phyloP scores from a whole-genome alignment of 2,888 invertebrate genomes.

The Caenorhabditis zanzibari region DNA sequence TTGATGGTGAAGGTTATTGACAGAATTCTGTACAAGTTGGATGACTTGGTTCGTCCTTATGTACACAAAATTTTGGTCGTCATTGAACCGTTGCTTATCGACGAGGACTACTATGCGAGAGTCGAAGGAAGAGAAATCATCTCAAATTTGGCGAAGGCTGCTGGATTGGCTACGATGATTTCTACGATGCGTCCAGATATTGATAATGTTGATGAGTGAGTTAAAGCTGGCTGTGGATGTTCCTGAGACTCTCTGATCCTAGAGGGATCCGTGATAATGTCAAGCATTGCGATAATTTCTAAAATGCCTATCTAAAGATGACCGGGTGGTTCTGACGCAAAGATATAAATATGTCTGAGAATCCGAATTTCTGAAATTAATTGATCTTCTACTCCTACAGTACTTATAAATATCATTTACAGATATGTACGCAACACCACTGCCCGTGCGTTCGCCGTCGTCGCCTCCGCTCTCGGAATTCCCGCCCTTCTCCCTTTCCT shows the following conservation, averaged over 20 bases:
- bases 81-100: constrained; percentile 97
- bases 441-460: constrained; percentile 99
- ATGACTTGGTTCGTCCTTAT: constrained; percentile 98
- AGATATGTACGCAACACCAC: constrained; percentile 98
- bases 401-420: constrained; percentile 2
- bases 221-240: constrained; percentile 10
- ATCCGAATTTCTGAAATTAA: no score
- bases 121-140: constrained; percentile 99
- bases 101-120: constrained; percentile 99
- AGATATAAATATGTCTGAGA: no score
- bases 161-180: constrained; percentile 99
- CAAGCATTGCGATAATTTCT: no score
- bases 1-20: constrained; percentile 96
- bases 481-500: constrained; percentile 97
- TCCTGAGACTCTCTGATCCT: no score
- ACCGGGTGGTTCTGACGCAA: no score
- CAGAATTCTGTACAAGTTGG: constrained; percentile 96
- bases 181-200: constrained; percentile 99
- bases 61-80: constrained; percentile 99
- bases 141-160: constrained; percentile 96
- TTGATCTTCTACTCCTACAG: no score
- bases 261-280: no score
- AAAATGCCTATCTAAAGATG: no score
- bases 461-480: constrained; percentile 98
- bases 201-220: constrained; percentile 89